Evolutionary conservation across 2,113 vertebrate species (phyloP).

Genomic region (Tenebrosternarchus preto): DNA sequence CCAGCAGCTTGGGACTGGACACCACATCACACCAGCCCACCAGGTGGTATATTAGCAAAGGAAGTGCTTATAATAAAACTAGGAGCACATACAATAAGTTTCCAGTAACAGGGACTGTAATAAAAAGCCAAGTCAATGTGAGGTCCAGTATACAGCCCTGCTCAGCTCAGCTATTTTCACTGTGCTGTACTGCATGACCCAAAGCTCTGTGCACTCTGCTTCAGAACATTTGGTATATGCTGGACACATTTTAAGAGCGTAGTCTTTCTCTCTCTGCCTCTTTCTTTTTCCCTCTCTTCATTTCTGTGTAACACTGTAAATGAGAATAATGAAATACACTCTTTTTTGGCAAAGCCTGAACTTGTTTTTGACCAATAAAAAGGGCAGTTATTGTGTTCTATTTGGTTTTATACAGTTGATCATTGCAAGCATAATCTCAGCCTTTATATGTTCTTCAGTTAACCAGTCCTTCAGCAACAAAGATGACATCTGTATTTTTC

Average conservation of each 20-base stretch:
- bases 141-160: neutral
- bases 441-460: neutral
- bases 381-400: neutral
- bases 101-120: too few relatives aligned
- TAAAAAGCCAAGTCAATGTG: neutral
- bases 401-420: neutral
- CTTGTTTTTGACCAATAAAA: neutral
- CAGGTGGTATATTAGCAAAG: too few relatives aligned
- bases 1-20: too few relatives aligned
- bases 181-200: conserved; percentile 13
- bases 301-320: neutral
- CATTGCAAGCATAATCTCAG: neutral
- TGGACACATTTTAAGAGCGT: conserved; percentile 24
- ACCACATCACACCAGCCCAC: too few relatives aligned
- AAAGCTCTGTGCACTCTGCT: conserved; percentile 23
- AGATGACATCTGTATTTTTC: neutral
- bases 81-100: too few relatives aligned
- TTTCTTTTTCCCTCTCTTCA: neutral
- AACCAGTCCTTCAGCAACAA: too few relatives aligned
- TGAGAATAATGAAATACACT: too few relatives aligned
- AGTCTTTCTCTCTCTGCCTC: neutral
- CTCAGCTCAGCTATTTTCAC: neutral
- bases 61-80: too few relatives aligned
- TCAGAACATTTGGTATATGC: conserved; percentile 33
- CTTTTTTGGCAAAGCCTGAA: neutral